Evolutionary conservation across 2,113 vertebrate species (phyloP), one percentile per base, ranked within the genome.

Genomic region (Zingel zingel): DNA sequence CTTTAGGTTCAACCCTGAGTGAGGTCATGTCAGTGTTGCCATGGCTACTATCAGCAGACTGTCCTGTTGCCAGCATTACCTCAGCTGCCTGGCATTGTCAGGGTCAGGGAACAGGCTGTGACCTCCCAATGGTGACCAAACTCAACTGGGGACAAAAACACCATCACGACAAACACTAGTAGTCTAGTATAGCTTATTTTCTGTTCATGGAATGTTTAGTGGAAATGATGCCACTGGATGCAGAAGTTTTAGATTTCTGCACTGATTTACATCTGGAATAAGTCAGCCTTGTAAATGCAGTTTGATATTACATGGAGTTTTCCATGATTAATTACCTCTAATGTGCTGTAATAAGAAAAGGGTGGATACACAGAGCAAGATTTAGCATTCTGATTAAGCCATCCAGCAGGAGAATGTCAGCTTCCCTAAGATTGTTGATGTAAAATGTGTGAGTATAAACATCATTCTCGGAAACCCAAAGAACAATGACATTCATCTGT

Each of bases 1-100:
- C 95, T 95, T 95, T 95, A 95, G 95, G 95, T 94, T 91, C 92
- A 92, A 92, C 92, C 91, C 88, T 81, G 85, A 92, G 93, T 92
- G 94, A 95, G 95, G 95, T 95, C 94, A 92, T 91, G 89, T 88
- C 87, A 90, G 76, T 69, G 94, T 95, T 94, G 83, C 94, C 91
- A 94, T 96, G 83, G 92, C 84, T 86, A 96, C 94, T 94, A 95
- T 95, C 95, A 90, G 91, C 79, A 77, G 88, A 88, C 90, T 90
- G 89, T 83, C 74, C 86, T 81, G 87, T 78, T 85, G 91, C 86
- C 89, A 76, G 88, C 94, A 95, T 95, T 95, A 96, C 95, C 94
- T 95, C 95, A 95, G 91, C 93, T 88, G 91, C 91, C 91, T 94
- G 94, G 95, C 91, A 95, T 95, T 89, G 90, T 86, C 82, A 79